Percentiles rank a stretch among this genome's conserved stretches.
Evolutionary conservation across 2,888 invertebrate genomes (phyloP).

Genomic region (Agrochola litura): DNA sequence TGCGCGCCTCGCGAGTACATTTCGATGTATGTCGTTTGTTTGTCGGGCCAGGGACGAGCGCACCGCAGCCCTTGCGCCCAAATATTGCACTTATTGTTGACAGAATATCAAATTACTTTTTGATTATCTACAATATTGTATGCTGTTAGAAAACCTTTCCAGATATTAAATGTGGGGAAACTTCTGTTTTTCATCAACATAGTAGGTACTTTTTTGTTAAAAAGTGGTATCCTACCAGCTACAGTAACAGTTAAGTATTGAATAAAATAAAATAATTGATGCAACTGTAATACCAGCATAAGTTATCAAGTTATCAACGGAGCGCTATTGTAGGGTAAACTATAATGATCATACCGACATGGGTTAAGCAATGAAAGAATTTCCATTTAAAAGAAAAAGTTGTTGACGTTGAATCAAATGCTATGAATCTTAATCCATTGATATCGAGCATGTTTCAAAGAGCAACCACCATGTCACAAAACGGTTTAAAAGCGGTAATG

Average conservation of each 20-base stretch:
- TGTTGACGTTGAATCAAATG: neutral
- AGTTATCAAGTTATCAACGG: neutral
- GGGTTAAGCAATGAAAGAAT: neutral
- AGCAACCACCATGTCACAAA: constrained; percentile 78
- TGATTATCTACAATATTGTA: constrained; percentile 74
- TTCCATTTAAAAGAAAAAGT: constrained; percentile 22
- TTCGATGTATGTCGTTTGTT: constrained; percentile 90
- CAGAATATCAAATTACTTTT: constrained; percentile 86
- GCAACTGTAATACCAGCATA: neutral
- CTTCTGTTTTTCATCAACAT: neutral
- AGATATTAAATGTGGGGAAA: too few relatives aligned
- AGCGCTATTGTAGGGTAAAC: neutral
- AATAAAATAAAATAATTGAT: neutral
- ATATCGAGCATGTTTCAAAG: constrained; percentile 78
- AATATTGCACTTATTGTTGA: constrained; percentile 84
- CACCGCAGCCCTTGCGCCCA: constrained; percentile 61
- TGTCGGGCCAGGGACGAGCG: constrained; percentile 72
- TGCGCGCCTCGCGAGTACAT: constrained; percentile 87
- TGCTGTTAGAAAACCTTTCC: constrained; percentile 26
- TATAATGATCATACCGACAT: neutral
- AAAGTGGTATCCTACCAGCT: neutral
- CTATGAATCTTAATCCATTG: constrained; percentile 65
- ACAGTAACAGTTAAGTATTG: neutral
- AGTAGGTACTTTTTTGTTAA: neutral
- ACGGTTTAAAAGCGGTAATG: constrained; percentile 85